Conservation (phyloP, 2,113 vertebrate species). For the Amblyopsis rosae region DNA sequence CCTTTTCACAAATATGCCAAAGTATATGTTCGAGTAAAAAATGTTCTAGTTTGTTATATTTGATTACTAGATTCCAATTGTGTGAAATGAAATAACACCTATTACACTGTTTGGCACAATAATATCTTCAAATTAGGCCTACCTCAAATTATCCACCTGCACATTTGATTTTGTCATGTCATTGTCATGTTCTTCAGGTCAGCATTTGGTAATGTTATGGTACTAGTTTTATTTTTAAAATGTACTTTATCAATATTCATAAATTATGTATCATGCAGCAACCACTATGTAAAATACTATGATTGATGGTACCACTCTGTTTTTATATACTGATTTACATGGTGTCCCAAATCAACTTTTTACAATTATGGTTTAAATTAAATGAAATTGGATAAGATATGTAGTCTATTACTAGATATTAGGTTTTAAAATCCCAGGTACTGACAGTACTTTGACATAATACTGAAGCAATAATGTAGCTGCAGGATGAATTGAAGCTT, state of each 20-base stretch:
- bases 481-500: constrained; percentile 13
- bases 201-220: too few relatives aligned
- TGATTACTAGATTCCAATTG: not conserved
- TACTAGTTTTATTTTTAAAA: too few relatives aligned
- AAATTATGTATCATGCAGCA: too few relatives aligned
- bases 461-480: constrained; percentile 38
- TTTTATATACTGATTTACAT: too few relatives aligned
- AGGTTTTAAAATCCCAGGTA: constrained; percentile 15
- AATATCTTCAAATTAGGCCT: not conserved
- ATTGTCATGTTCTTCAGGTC: too few relatives aligned
- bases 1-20: too few relatives aligned
- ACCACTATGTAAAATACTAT: constrained; percentile 6
- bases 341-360: constrained; percentile 4
- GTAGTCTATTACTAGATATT: constrained; percentile 17
- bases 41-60: not conserved
- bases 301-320: constrained; percentile 1
- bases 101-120: not conserved
- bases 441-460: constrained; percentile 1
- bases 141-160: constrained; percentile 6
- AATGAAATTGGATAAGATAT: constrained; percentile 18
- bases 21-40: too few relatives aligned
- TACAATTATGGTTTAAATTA: constrained; percentile 1
- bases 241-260: too few relatives aligned
- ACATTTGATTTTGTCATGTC: not conserved
- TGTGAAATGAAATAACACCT: not conserved